Base-by-base conservation (phyloP, 2,113 vertebrate genomes). In the Gasterosteus aculeatus region DNA sequence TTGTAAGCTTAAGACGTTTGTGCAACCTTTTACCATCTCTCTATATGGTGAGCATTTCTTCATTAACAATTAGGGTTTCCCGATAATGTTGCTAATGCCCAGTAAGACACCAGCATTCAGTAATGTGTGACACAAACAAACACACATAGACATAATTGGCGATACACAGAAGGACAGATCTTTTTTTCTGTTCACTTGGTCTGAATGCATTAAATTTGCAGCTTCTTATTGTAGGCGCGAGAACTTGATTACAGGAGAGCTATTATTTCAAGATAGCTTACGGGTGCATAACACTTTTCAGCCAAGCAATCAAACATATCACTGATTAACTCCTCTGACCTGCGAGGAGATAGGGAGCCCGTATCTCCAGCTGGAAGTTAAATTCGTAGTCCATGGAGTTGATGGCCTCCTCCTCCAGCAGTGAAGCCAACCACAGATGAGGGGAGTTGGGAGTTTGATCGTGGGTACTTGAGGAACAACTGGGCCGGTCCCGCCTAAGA, bases 311-410 rank as follows among this genome's bases (percentile, higher is more conserved):
- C 67, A 62, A 38, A 63, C 8, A 53, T 6, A 18, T 15, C 7
- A 35, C 12, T 3, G 12, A 16, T 11, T 35, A 33, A 63, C 31
- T 39, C 54, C 12, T 80, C 87, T 85, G 67, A 99, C 97, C 97
- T 95, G 98, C 96, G 0, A 98, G 94, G 44, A 98, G 90, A 60
- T 96, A 98, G 0, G 97, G 98, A 4, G 96, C 96, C 0, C 95
- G 91, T 78, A 99, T 99, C 94, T 98, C 97, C 87, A 98, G 91
- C 62, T 97, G 96, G 89, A 99, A 99, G 92, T 91, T 96, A 80
- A 99, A 98, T 63, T 97, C 95, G 0, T 99, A 98, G 82, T 97
- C 96, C 1, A 92, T 96, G 78, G 97, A 96, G 91, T 98, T 99
- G 85, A 95, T 95, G 72, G 92, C 90, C 26, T 98, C 93, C 0